Conservation (phyloP, 2,113 vertebrate genomes). For the Lophotis ruficrista region DNA sequence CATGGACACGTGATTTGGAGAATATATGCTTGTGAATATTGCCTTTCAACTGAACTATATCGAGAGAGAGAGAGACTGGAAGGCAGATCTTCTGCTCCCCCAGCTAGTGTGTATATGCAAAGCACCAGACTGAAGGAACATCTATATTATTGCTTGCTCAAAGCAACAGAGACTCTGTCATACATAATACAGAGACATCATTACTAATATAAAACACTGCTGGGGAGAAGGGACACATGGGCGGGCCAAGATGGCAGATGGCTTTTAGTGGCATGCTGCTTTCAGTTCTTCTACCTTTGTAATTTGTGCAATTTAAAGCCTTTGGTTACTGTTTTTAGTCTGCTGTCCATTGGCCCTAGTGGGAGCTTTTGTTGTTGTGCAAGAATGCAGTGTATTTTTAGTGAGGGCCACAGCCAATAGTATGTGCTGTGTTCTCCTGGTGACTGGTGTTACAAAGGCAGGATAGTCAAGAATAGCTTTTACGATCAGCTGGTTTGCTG, state of each 20-base stretch:
- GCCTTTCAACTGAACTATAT: conserved; percentile 7
- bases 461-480: conserved; percentile 39
- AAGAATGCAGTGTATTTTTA: conserved; percentile 76
- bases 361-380: conserved; percentile 69
- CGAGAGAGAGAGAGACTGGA: conserved; percentile 17
- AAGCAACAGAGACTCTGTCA: conserved; percentile 45
- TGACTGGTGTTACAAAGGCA: conserved; percentile 32
- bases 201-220: conserved; percentile 66
- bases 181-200: conserved; percentile 65
- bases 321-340: conserved; percentile 75
- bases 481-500: conserved; percentile 30
- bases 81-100: conserved; percentile 23
- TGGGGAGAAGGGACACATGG: conserved; percentile 70
- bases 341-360: conserved; percentile 63
- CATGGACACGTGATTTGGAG: conserved; percentile 4
- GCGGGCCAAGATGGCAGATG: conserved; percentile 78
- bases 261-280: conserved; percentile 69
- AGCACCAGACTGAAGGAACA: conserved; percentile 37
- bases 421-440: conserved; percentile 42
- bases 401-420: conserved; percentile 53
- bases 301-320: conserved; percentile 67
- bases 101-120: conserved; percentile 1
- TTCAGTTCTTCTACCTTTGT: conserved; percentile 71
- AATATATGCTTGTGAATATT: conserved; percentile 13
- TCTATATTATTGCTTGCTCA: conserved; percentile 39